phyloP scores from a whole-genome alignment of 1,140 invertebrate genomes.

The Drosophila carrolli region DNA sequence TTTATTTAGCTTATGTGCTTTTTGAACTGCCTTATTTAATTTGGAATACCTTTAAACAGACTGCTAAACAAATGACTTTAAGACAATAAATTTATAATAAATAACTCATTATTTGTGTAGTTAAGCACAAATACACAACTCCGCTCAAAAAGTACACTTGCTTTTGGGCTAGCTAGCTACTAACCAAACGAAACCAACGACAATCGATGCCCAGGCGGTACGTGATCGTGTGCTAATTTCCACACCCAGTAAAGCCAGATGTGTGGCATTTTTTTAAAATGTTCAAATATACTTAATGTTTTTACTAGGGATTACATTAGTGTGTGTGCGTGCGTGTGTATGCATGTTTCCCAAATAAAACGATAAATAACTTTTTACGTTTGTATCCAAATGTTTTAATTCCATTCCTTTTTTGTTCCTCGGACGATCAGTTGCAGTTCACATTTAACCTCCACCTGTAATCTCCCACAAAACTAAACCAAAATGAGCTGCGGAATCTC shows the following conservation, averaged over 20 bases:
- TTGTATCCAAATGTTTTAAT: conserved; percentile 44
- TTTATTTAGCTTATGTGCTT: neutral
- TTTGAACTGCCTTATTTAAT: neutral
- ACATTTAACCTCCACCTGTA: conserved; percentile 11
- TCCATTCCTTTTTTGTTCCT: conserved; percentile 29
- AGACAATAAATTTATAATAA: too few relatives aligned
- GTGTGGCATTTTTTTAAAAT: conserved; percentile 24
- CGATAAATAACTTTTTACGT: conserved; percentile 39
- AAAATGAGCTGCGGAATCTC: conserved; percentile 89
- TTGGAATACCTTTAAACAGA: too few relatives aligned
- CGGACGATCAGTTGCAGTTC: conserved; percentile 54
- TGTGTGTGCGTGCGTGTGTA: conserved; percentile 33
- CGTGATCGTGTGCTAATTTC: conserved; percentile 56
- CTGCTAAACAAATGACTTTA: too few relatives aligned
- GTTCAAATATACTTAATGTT: conserved; percentile 38
- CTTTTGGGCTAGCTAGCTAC: neutral
- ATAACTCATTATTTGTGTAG: too few relatives aligned
- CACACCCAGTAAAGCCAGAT: conserved; percentile 22
- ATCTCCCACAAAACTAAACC: conserved; percentile 46
- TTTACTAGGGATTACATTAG: conserved; percentile 43
- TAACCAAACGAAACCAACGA: conserved; percentile 31
- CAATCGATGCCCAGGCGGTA: conserved; percentile 35
- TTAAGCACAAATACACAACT: neutral
- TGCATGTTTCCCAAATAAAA: conserved; percentile 55
- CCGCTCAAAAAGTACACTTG: neutral